A percentile compares a stretch with the other conserved stretches of the same genome.
Conservation (phyloP, 2,113 vertebrate species). For the Eonycteris spelaea region DNA sequence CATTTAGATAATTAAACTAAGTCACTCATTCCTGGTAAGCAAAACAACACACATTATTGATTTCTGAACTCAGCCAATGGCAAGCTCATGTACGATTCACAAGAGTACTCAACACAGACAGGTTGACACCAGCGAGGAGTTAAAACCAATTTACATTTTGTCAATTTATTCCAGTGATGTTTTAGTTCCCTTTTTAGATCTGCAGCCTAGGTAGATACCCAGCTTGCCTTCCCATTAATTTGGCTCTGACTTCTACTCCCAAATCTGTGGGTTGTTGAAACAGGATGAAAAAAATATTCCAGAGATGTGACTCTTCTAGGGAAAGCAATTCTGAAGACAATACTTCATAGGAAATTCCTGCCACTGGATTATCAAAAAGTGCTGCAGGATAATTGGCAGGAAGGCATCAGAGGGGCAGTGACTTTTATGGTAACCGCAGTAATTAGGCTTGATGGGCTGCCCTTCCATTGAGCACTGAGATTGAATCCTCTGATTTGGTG, state of each 20-base stretch:
- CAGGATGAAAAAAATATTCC: conserved; percentile 41
- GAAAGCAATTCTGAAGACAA: conserved; percentile 29
- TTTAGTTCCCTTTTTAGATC: conserved; percentile 26
- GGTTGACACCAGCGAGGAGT: background rate
- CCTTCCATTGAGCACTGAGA: background rate
- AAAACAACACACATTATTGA: conserved; percentile 58
- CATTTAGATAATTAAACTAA: conserved; percentile 42
- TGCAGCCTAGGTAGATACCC: background rate
- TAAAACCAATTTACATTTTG: conserved; percentile 54
- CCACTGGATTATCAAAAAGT: conserved; percentile 22
- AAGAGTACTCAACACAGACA: conserved; percentile 15
- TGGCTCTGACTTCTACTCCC: conserved; percentile 50
- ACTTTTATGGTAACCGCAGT: background rate
- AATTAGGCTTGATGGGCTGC: background rate
- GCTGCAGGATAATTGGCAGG: conserved; percentile 13
- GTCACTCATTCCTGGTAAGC: conserved; percentile 24
- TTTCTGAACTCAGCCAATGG: conserved; percentile 9
- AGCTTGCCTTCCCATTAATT: conserved; percentile 59
- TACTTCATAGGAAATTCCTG: conserved; percentile 37
- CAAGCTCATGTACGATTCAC: background rate
- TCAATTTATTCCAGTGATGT: conserved; percentile 42
- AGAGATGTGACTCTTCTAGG: conserved; percentile 23
- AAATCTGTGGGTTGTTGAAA: conserved; percentile 44
- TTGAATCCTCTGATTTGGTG: background rate
- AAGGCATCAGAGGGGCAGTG: background rate